These are phyloP conservation scores for Tretioscincus oriximinensis DNA, from an alignment of 2,113 vertebrate genomes.

Conservation along the genomic window DNA sequence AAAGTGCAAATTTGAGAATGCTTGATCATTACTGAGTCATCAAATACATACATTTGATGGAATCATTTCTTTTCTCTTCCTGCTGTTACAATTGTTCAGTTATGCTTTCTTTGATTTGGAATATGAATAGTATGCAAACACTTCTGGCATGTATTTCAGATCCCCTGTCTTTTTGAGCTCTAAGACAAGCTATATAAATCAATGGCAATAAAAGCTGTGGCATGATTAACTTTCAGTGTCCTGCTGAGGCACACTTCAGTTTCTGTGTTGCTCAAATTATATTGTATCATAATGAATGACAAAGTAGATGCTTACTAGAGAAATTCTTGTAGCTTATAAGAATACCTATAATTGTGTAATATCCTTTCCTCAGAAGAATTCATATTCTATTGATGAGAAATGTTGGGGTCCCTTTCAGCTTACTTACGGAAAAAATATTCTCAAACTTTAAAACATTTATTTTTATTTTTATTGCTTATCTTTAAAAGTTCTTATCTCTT, in stretches of 20 bases:
- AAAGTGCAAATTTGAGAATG: background rate
- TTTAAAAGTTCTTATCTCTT: background rate
- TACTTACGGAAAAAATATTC: background rate
- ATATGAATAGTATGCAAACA: conserved; percentile 44
- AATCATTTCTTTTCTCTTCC: background rate
- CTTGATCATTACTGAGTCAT: background rate
- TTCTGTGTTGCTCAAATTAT: conserved; percentile 65
- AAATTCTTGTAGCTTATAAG: conserved; percentile 65
- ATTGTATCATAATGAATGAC: conserved; percentile 69
- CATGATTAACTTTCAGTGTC: conserved; percentile 66
- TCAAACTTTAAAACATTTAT: background rate
- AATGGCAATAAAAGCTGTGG: conserved; percentile 68
- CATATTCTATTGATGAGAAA: conserved; percentile 53
- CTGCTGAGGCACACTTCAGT: conserved; percentile 61
- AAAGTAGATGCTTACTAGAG: conserved; percentile 62
- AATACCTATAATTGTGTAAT: conserved; percentile 65
- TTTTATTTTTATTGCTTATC: background rate
- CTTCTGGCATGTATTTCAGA: conserved; percentile 34
- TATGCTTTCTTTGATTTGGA: conserved; percentile 31
- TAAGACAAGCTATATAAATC: conserved; percentile 60
- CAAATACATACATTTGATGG: background rate
- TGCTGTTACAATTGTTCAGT: conserved; percentile 10
- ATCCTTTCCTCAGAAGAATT: conserved; percentile 54
- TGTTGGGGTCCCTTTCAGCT: conserved; percentile 29
- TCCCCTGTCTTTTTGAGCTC: conserved; percentile 45